phyloP scores from a whole-genome alignment of 2,888 invertebrate species.

The Ceramica pisi region DNA sequence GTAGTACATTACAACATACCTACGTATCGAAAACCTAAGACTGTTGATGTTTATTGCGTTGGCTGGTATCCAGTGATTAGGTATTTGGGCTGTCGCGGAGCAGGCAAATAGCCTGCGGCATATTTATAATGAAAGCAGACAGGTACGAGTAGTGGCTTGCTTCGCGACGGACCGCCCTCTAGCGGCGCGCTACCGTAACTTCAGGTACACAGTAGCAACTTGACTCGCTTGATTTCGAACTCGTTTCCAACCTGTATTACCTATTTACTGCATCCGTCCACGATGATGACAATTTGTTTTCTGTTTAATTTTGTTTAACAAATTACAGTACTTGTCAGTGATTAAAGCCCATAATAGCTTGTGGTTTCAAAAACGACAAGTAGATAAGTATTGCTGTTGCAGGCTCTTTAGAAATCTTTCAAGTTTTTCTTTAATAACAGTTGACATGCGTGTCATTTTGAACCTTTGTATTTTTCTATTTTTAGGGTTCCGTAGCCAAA shows the following conservation, averaged over 20 bases:
- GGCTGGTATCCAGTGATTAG: constrained; percentile 69
- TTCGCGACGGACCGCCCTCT: constrained; percentile 70
- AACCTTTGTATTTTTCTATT: background rate
- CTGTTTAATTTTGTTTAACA: constrained; percentile 2
- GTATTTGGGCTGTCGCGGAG: constrained; percentile 74
- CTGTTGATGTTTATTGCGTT: constrained; percentile 60
- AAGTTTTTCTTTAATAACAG: background rate
- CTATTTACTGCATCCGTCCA: constrained; percentile 34
- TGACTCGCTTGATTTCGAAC: constrained; percentile 61
- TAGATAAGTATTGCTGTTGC: background rate
- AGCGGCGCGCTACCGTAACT: constrained; percentile 65
- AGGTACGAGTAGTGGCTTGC: constrained; percentile 73
- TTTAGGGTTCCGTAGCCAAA: too few species aligned
- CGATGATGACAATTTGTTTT: constrained; percentile 18
- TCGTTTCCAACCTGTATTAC: constrained; percentile 53
- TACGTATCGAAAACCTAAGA: constrained; percentile 38
- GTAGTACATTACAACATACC: background rate
- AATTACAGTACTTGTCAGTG: constrained; percentile 12
- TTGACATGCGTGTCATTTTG: background rate
- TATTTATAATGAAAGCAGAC: constrained; percentile 82
- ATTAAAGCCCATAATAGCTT: constrained; percentile 23
- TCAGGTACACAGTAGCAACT: constrained; percentile 63
- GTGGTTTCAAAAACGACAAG: background rate
- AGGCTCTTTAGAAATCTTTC: constrained; percentile 6
- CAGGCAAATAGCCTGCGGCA: constrained; percentile 76